Evolutionary conservation across 2,113 vertebrate species (phyloP), one percentile per base, ranked within the genome.

Genomic region (Nycticebus coucang): DNA sequence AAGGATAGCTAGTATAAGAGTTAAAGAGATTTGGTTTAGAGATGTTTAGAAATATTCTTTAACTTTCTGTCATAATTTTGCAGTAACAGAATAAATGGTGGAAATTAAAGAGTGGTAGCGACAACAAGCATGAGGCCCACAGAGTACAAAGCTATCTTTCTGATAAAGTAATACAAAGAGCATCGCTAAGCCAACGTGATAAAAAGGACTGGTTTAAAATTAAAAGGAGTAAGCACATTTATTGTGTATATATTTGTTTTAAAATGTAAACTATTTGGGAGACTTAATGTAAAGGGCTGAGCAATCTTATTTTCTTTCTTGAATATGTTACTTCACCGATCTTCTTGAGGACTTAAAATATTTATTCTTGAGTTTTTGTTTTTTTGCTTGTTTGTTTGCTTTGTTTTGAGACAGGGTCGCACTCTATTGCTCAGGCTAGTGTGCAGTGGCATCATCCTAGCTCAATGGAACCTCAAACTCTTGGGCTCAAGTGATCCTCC

Each of bases 101-200:
- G 33, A 74, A 90, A 57, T 82, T 75, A 92, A 72, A 78, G 30
- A 19, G 74, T 18, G 26, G 66, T 90, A 53, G 22, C 53, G 91
- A 93, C 18, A n/a, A 62, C 37, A 95, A 59, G 69, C n/a, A 41
- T 66, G n/a, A 64, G 7, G 41, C 19, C n/a, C 60, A 83, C 91
- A 66, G 77, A 88, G 7, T n/a, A 74, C 64, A 93, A 89, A 93
- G 72, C 45, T 72, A 11, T 84, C 50, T 94, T 35, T 93, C 82
- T 95, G 92, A 82, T 64, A 94, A 53, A 91, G 83, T 33, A 82
- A 86, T 72, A 82, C 57, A 95, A 66, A 94, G 37, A 91, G 8
- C 30, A 77, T 80, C 53, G 66, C n/a, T 60, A 74, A 93, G 57
- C 71, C 89, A 81, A 33, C 69, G 69, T 93, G 74, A 86, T 88